Evolutionary conservation across 2,113 vertebrate genomes (phyloP), one percentile per base, ranked within the genome.

Genomic region (Sclerurus mexicanus): DNA sequence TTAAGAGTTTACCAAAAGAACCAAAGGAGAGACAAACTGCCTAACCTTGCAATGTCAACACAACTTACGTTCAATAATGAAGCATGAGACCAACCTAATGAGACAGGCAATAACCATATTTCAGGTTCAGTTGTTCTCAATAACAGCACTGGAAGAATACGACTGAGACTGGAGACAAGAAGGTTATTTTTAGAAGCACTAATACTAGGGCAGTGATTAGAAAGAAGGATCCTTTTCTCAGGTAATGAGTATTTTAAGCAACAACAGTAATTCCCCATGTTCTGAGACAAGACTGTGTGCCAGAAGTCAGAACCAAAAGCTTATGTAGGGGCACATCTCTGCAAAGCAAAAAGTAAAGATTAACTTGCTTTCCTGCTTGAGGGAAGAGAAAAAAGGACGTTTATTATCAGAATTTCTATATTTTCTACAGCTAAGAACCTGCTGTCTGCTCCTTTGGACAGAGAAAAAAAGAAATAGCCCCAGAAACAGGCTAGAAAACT

Each of bases 161-260:
- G 83, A 14, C 42, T 0, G 7, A 74, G 85, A 46, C 37, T 77
- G 58, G 50, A 85, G 68, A 92, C 79, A 77, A 55, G 24, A 60
- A 69, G 11, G 15, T 67, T 94, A 68, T 94, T 91, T 95, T 91
- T 73, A 87, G 89, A 94, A 94, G 33, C 58, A 55, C 21, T 79
- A 49, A 72, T 56, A 31, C 33, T 47, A 47, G 55, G 55, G 39
- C 20, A 74, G 40, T 40, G 63, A 88, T 81, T 88, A 86, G 75
- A 94, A 95, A 74, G 59, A 86, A 86, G 22, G 35, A 86, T 72
- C 55, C 3, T 84, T 85, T 88, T 86, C 76, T 80, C 72, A 74
- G 42, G 56, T 93, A 59, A 33, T 10, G 39, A 59, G 6, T 87
- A 24, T 84, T 68, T 71, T 77, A 79, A 53, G 42, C 15, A 55